phyloP scores from a whole-genome alignment of 2,888 invertebrate genomes.

The Notodonta ziczac region DNA sequence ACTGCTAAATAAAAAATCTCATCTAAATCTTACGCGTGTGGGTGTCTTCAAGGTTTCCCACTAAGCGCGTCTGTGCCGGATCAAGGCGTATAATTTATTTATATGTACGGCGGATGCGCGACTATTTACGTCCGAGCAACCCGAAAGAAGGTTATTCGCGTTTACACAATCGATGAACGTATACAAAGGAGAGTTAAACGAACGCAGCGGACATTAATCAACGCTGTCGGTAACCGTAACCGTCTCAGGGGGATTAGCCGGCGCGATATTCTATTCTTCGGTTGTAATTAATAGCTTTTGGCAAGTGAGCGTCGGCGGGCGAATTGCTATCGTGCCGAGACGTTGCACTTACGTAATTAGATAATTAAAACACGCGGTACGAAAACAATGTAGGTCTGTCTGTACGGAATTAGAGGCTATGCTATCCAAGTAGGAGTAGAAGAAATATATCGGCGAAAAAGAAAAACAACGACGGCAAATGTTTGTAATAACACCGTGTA shows the following conservation, averaged over 20 bases:
- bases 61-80: slow-evolving; percentile 60
- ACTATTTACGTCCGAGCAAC: slow-evolving; percentile 68
- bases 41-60: slow-evolving; percentile 58
- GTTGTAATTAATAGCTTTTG: slow-evolving; percentile 82
- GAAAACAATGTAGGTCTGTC: slow-evolving; percentile 41
- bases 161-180: slow-evolving; percentile 68
- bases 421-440: neutral
- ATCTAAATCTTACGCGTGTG: slow-evolving; percentile 25
- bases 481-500: no score
- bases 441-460: no score
- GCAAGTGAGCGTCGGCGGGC: slow-evolving; percentile 74
- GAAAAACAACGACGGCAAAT: no score
- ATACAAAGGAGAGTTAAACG: slow-evolving; percentile 76
- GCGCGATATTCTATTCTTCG: slow-evolving; percentile 80
- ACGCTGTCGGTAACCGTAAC: slow-evolving; percentile 79
- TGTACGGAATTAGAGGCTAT: neutral
- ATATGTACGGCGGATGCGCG: slow-evolving; percentile 67
- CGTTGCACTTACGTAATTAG: slow-evolving; percentile 71
- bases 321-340: slow-evolving; percentile 71
- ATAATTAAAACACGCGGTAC: slow-evolving; percentile 69
- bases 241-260: slow-evolving; percentile 80
- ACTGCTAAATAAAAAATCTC: slow-evolving; percentile 53
- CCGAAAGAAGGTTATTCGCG: slow-evolving; percentile 76
- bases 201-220: slow-evolving; percentile 79
- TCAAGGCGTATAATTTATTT: slow-evolving; percentile 69